Evolutionary conservation across 2,888 invertebrate genomes (phyloP).

Genomic region (Imbricaverruca yamaguchii): DNA sequence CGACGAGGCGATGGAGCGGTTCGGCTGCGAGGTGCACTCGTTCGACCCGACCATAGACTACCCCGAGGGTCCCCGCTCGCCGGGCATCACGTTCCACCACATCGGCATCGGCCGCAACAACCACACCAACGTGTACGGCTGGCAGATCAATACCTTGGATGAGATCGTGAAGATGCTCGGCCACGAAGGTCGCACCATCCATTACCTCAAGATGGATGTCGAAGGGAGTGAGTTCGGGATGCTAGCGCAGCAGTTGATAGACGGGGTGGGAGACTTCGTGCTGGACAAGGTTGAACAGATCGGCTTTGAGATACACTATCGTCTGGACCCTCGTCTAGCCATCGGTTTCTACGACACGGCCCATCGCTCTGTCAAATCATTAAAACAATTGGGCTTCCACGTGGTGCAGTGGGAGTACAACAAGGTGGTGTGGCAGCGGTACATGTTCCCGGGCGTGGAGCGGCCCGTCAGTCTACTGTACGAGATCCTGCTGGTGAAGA

Average conservation of each 20-base stretch:
- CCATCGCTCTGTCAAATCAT: background rate
- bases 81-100: slow-evolving; percentile 35
- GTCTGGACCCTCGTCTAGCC: background rate
- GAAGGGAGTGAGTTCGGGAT: slow-evolving; percentile 41
- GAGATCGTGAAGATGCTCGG: slow-evolving; percentile 38
- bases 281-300: slow-evolving; percentile 16
- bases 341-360: background rate
- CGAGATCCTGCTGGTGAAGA: slow-evolving; percentile 7
- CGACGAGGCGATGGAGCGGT: slow-evolving; percentile 31
- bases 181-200: slow-evolving; percentile 39
- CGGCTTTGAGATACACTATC: background rate
- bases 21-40: slow-evolving; percentile 39
- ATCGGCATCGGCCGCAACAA: slow-evolving; percentile 24
- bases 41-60: slow-evolving; percentile 37
- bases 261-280: background rate
- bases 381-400: background rate
- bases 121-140: slow-evolving; percentile 28
- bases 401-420: slow-evolving; percentile 5
- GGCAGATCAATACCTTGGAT: slow-evolving; percentile 39
- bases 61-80: slow-evolving; percentile 34
- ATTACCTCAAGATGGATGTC: slow-evolving; percentile 42
- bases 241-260: slow-evolving; percentile 24
- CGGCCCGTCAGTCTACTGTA: slow-evolving; percentile 1
- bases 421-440: slow-evolving; percentile 15
- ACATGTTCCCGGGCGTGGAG: background rate